These are phyloP conservation scores for Lophura nycthemera DNA, from an alignment of 2,113 vertebrate species.

Conservation along the genomic window DNA sequence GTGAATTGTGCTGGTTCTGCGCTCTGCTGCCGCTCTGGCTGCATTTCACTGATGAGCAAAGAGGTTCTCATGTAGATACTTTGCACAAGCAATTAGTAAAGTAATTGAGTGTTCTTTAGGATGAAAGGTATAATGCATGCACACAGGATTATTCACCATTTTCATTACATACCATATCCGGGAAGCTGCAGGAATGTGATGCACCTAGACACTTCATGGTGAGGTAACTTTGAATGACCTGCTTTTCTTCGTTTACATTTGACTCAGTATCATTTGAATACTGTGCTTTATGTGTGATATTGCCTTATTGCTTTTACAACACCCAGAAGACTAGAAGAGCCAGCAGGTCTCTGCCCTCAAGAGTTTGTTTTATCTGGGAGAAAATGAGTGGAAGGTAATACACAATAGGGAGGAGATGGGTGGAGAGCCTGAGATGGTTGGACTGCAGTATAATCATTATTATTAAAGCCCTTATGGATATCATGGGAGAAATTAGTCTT, in stretches of 20 bases:
- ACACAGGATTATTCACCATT: constrained; percentile 58
- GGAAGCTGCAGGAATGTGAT: constrained; percentile 61
- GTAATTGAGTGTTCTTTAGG: constrained; percentile 61
- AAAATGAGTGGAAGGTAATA: constrained; percentile 64
- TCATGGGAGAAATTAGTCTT: constrained; percentile 67
- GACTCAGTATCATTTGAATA: constrained; percentile 57
- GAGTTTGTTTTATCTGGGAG: constrained; percentile 59
- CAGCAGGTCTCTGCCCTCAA: constrained; percentile 59
- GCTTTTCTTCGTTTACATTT: constrained; percentile 69
- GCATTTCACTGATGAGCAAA: constrained; percentile 1
- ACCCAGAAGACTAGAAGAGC: constrained; percentile 36
- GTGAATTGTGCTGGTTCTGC: not conserved
- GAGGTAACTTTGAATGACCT: constrained; percentile 71
- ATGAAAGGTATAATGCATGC: constrained; percentile 57
- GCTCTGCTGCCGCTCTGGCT: not conserved
- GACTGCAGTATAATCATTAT: constrained; percentile 59
- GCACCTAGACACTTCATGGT: constrained; percentile 11
- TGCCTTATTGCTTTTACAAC: constrained; percentile 64
- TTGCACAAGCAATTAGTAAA: constrained; percentile 61
- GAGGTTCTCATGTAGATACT: constrained; percentile 24
- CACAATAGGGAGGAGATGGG: constrained; percentile 68
- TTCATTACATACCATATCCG: constrained; percentile 62
- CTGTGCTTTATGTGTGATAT: constrained; percentile 56
- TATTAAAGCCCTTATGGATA: constrained; percentile 57
- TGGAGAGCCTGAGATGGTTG: constrained; percentile 52